Evolutionary conservation across 2,888 invertebrate genomes (phyloP), one percentile per base, ranked within the genome.

Genomic region (Torymus texanus): DNA sequence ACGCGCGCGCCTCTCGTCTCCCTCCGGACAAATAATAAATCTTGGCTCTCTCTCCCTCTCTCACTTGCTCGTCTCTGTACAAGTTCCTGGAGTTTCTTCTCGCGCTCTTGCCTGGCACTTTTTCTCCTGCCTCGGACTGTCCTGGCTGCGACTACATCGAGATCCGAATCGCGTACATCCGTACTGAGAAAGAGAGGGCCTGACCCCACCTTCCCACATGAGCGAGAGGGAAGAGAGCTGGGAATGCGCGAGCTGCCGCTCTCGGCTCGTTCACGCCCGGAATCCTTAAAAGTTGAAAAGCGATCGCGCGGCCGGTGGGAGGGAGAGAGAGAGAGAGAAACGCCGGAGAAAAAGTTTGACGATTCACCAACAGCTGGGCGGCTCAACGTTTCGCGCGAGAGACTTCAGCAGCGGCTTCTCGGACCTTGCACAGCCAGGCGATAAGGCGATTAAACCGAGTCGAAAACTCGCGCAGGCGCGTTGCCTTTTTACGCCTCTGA

Each of bases 11-110:
- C 83, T 84, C 83, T 83, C 81, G 83, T 85, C 67, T 41, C 24
- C 24, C 80, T 75, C 82, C 86, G 84, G 86, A 85, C 85, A 86
- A 87, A 88, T 72, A 75, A 79, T 86, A 88, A 87, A 88, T 87
- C 86, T 85, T 84, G 79, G 75, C 68, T 83, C 82, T 82, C 83
- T 83, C 78, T 67, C 81, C 76, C 82, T 84, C 79, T 82, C 82
- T 83, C 16, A 24, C 73, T 65, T 53, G 56, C 56, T 73, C 56
- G 18, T 21, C 18, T 63, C 56, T 18, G 29, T 13, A 16, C 72
- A 58, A 70, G 29, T 61, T 5, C 68, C 76, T 66, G 75, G 14
- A 74, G 24, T 63, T 81, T 81, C 77, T 75, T 61, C 65, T 41
- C 41, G 41, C 72, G 61, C 41, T 72, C 70, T 67, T 78, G 77